Percentiles rank a stretch among this genome's conserved stretches.
These are phyloP conservation scores for Ochropacha duplaris DNA, from an alignment of 2,888 invertebrate species.

Conservation along the genomic window DNA sequence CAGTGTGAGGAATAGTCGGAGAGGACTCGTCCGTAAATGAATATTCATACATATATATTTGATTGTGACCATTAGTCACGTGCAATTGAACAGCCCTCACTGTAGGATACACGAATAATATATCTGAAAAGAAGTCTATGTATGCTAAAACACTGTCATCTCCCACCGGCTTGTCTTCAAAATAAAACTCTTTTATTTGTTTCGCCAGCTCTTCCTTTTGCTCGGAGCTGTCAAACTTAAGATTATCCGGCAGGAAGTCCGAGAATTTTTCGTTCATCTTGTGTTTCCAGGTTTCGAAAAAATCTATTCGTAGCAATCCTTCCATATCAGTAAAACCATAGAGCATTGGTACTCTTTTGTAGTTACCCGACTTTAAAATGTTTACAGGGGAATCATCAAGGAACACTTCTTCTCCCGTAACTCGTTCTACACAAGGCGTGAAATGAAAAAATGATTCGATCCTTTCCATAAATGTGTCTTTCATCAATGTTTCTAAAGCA, in stretches of 20 bases:
- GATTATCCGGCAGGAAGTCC: conserved; percentile 52
- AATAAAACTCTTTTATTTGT: conserved; percentile 43
- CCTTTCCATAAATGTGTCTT: conserved; percentile 19
- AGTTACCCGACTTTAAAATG: conserved; percentile 40
- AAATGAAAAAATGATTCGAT: conserved; percentile 26
- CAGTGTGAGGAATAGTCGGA: conserved; percentile 26
- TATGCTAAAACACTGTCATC: conserved; percentile 33
- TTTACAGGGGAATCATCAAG: conserved; percentile 41
- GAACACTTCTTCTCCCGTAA: conserved; percentile 36
- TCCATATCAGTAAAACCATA: conserved; percentile 58
- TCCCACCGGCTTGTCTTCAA: conserved; percentile 32
- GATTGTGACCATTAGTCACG: conserved; percentile 32
- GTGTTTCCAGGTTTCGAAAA: conserved; percentile 40
- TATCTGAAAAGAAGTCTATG: conserved; percentile 43
- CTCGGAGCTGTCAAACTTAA: conserved; percentile 35
- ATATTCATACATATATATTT: conserved; percentile 44
- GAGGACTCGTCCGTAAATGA: conserved; percentile 34
- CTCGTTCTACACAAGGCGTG: conserved; percentile 7
- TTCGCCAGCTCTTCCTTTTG: conserved; percentile 39
- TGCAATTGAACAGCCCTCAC: conserved; percentile 33
- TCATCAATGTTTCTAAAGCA: conserved; percentile 31
- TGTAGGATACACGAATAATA: conserved; percentile 30
- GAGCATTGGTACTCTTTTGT: conserved; percentile 44
- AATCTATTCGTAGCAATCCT: conserved; percentile 36
- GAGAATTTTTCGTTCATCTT: conserved; percentile 56